phyloP scores from a whole-genome alignment of 1,140 invertebrate species.

The Grapholita molesta region DNA sequence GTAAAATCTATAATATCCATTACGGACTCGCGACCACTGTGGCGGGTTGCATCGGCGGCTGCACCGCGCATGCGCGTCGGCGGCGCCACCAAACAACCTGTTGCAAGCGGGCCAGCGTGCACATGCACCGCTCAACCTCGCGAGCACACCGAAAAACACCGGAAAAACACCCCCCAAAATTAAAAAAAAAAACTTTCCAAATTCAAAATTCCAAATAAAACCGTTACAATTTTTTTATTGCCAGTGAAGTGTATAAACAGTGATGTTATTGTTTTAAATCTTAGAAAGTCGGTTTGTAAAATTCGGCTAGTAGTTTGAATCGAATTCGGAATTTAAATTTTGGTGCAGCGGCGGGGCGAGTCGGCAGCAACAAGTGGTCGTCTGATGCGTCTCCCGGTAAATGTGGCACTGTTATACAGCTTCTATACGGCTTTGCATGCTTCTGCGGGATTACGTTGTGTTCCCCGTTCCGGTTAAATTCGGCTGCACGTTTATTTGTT shows the following conservation, averaged over 20 bases:
- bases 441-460: constrained; percentile 55
- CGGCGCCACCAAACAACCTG: constrained; percentile 68
- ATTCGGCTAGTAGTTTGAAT: constrained; percentile 32
- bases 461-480: constrained; percentile 32
- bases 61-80: constrained; percentile 50
- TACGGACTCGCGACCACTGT: constrained; percentile 45
- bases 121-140: constrained; percentile 64
- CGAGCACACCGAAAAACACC: constrained; percentile 6
- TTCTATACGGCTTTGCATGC: constrained; percentile 70
- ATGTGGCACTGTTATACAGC: constrained; percentile 64
- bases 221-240: not conserved
- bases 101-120: constrained; percentile 70
- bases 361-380: constrained; percentile 71
- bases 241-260: constrained; percentile 9
- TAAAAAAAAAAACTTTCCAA: constrained; percentile 3
- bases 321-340: constrained; percentile 24
- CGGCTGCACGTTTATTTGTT: constrained; percentile 26
- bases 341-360: constrained; percentile 30
- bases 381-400: constrained; percentile 71
- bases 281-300: constrained; percentile 43
- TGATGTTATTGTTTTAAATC: constrained; percentile 11
- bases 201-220: not conserved
- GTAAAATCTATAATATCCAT: not conserved
- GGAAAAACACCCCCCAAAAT: not conserved
- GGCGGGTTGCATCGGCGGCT: constrained; percentile 47